Conservation (phyloP, 2,888 invertebrate species). For the Nomada ferruginata region DNA sequence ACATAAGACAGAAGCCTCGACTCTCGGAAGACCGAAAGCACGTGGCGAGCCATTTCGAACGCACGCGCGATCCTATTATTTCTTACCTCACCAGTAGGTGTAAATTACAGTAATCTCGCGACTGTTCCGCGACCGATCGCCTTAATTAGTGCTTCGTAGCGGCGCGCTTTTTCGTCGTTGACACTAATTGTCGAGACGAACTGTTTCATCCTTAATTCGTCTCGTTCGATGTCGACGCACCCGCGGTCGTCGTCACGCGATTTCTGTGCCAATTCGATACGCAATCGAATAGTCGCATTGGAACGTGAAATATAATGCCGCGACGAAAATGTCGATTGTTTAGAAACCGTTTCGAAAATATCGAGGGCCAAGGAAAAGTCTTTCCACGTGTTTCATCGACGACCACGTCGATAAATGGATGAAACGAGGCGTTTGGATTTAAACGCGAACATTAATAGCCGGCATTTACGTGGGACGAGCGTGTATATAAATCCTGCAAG, state of each 20-base stretch:
- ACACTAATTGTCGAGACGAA: conserved; percentile 30
- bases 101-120: conserved; percentile 43
- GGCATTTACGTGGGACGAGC: conserved; percentile 18
- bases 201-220: too few relatives aligned
- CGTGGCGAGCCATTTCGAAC: conserved; percentile 12
- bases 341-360: not conserved
- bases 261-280: not conserved
- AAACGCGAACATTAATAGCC: conserved; percentile 41
- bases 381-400: not conserved
- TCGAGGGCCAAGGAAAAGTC: not conserved
- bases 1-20: too few relatives aligned
- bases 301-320: not conserved
- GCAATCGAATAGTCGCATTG: not conserved
- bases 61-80: conserved; percentile 13
- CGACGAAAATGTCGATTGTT: not conserved
- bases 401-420: conserved; percentile 22
- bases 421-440: conserved; percentile 19
- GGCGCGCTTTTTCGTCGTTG: conserved; percentile 21
- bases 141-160: conserved; percentile 49
- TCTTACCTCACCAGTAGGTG: conserved; percentile 29
- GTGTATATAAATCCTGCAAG: conserved; percentile 23
- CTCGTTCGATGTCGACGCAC: not conserved
- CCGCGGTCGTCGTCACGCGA: not conserved
- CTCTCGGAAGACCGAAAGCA: not conserved
- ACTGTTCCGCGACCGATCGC: conserved; percentile 20